Base-by-base conservation (phyloP, 2,113 vertebrate genomes). In the Bubo bubo region DNA sequence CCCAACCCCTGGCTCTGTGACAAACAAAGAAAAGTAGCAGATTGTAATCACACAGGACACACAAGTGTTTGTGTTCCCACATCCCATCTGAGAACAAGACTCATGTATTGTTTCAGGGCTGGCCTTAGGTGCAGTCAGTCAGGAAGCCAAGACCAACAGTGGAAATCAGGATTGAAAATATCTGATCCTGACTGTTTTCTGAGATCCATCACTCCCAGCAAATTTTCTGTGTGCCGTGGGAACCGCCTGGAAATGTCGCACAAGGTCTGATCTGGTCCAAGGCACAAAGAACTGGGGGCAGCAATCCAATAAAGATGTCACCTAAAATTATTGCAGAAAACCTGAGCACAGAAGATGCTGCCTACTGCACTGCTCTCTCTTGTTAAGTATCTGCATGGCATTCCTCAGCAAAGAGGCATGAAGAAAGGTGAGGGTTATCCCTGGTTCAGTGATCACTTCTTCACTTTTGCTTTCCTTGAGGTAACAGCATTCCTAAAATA, bases 1-100 rank as follows among this genome's bases (percentile, higher is more conserved):
- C 47, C 99, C 99, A 58, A 99, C 99, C 52, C 98, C 98, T 11
- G 98, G 98, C 97, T 99, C 99, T 99, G 94, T 66, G 73, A 87
- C 93, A 96, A 90, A 68, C 64, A 87, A 63, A 86, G 45, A 86
- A 76, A 84, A 4, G 56, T 55, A 47, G 27, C 45, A 72, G 87
- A 95, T 11, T 55, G 70, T 52, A 97, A 84, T 82, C 80, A 8
- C 58, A 79, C 41, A 77, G 75, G 80, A 60, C 84, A 96, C 53
- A 63, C 26, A 76, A 90, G 58, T 93, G 88, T 93, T 95, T 94
- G 87, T 86, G 85, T 94, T 97, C 59, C 79, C 94, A 95, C 81
- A 90, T 67, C 77, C 67, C 77, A 96, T 91, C 55, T 66, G 67
- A 96, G 63, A 68, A 30, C 50, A 73, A 79, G 77, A 67, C 59